Base-by-base conservation (phyloP, 2,888 invertebrate genomes). In the Physocephala rufipes region DNA sequence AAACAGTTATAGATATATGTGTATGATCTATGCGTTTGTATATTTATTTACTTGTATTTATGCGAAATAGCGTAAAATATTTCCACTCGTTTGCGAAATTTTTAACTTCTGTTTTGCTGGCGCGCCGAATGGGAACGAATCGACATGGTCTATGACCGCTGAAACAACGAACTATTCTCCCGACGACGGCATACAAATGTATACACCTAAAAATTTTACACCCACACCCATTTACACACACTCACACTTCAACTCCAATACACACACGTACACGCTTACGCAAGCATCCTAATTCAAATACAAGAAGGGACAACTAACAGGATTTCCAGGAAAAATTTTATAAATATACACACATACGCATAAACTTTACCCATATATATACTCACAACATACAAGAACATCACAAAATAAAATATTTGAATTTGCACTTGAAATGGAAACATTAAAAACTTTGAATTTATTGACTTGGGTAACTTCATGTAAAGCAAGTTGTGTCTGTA, bases 401-500 rank as follows among this genome's bases (percentile, higher is more conserved):
- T 63, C n/a, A n/a, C 55, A 55, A 65, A 66, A 66, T 55, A 66
- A 66, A n/a, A 66, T 59, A 21, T 67, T 67, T 67, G 59, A 59
- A 67, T 67, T 67, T 67, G 67, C 67, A 67, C 67, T 67, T 67
- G 67, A 67, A 67, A 67, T 67, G 61, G 61, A 67, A 67, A 61
- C 67, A 67, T 67, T 67, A 59, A 59, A 61, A 65, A 47, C 47
- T 30, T 66, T 59, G 67, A 28, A 67, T 67, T 59, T 67, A 67
- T 67, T 61, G 67, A 67, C 59, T 59, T n/a, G 61, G 67, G 59
- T 67, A 49, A 43, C 61, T 66, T 24, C 49, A 19, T 49, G 13
- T 49, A 16, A 7, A 9, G 4, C 36, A 36, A 9, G 4, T 9
- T 53, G 21, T 62, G 19, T 13, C 2, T 55, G 15, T 59, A 30